Conservation (phyloP, 53 echinoderm and acorn worm species). For the Echinometra lucunter region DNA sequence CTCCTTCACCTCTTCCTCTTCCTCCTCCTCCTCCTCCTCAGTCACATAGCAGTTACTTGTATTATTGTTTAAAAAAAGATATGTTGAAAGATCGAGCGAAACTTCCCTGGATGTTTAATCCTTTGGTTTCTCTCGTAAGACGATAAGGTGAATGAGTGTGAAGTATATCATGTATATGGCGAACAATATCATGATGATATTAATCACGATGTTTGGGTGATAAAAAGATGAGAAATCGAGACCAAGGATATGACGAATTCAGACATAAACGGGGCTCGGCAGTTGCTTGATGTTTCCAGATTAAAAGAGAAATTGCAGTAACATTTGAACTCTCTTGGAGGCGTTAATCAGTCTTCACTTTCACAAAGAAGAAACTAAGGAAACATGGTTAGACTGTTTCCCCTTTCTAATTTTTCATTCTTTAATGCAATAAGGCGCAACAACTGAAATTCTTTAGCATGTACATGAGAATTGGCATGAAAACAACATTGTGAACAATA, state of each 20-base stretch:
- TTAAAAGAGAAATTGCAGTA: background rate
- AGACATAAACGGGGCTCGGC: background rate
- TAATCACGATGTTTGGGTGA: background rate
- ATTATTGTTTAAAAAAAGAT: background rate
- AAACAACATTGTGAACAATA: background rate
- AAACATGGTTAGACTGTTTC: background rate
- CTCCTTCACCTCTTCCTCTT: too few relatives aligned
- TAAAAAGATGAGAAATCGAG: conserved; percentile 19
- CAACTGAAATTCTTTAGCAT: background rate
- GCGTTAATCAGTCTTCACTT: background rate
- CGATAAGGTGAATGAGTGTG: background rate
- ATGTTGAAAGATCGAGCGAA: background rate
- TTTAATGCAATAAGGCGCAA: background rate
- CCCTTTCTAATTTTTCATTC: background rate
- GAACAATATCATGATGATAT: conserved; percentile 9
- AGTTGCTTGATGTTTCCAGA: conserved; percentile 5
- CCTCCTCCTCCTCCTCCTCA: too few relatives aligned
- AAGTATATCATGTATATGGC: background rate
- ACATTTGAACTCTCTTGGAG: background rate
- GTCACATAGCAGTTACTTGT: background rate
- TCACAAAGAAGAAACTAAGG: background rate
- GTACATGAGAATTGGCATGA: background rate
- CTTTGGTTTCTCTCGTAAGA: background rate
- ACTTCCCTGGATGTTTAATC: conserved; percentile 1
- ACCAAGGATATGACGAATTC: conserved; percentile 18